A percentile compares a stretch with the other conserved stretches of the same genome.
phyloP scores from a whole-genome alignment of 2,888 invertebrate species.

The Bembecia ichneumoniformis region DNA sequence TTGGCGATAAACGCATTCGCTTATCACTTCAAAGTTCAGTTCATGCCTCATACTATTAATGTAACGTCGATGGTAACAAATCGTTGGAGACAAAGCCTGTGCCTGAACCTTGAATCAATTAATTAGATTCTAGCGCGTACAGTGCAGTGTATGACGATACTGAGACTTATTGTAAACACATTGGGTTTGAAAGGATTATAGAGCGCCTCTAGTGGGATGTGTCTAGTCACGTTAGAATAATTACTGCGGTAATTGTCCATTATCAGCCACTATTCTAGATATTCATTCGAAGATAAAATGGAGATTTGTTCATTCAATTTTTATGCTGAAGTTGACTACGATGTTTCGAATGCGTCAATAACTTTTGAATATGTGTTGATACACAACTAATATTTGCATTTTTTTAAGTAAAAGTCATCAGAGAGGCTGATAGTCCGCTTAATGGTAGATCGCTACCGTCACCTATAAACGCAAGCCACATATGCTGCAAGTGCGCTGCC shows the following conservation, averaged over 20 bases:
- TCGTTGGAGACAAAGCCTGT: conserved; percentile 45
- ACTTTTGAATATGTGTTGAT: too few relatives aligned
- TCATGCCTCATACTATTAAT: not conserved
- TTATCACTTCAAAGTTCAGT: not conserved
- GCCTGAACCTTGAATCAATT: conserved; percentile 48
- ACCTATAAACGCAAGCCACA: too few relatives aligned
- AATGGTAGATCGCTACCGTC: too few relatives aligned
- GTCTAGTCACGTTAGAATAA: not conserved
- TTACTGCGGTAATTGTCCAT: not conserved
- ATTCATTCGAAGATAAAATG: too few relatives aligned
- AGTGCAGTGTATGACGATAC: not conserved
- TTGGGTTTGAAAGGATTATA: not conserved
- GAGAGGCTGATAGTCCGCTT: too few relatives aligned
- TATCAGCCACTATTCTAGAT: too few relatives aligned
- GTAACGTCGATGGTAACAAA: conserved; percentile 34
- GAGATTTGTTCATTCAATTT: too few relatives aligned
- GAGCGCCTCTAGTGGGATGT: not conserved
- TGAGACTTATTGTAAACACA: not conserved
- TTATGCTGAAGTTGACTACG: too few relatives aligned
- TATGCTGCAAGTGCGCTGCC: too few relatives aligned
- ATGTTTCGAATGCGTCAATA: too few relatives aligned
- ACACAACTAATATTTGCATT: too few relatives aligned
- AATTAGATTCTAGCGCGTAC: conserved; percentile 46
- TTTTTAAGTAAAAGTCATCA: too few relatives aligned
- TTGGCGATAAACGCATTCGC: not conserved